Conservation (phyloP, 2,797 vertebrate genomes). For the Gadopsis bispinosus region DNA sequence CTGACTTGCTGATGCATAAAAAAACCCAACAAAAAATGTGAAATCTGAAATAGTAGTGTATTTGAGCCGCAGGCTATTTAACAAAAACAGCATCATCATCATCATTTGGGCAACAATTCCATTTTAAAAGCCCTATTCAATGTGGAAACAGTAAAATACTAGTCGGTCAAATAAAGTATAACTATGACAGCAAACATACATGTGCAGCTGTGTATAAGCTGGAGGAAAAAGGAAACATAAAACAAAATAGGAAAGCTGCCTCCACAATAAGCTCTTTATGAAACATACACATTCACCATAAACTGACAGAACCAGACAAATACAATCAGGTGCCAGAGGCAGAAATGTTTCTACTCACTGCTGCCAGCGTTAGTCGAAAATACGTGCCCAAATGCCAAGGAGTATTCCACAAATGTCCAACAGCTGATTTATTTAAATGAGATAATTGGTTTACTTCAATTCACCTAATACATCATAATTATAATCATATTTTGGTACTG, state of each 20-base stretch:
- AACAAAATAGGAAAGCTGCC: constrained; percentile 16
- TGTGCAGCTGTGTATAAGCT: not conserved
- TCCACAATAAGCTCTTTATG: constrained; percentile 6
- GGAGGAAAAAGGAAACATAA: not conserved
- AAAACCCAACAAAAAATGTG: not conserved
- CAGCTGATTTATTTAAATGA: constrained; percentile 57
- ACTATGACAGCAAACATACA: constrained; percentile 15
- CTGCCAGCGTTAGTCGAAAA: constrained; percentile 15
- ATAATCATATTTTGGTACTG: constrained; percentile 55
- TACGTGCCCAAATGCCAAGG: constrained; percentile 17
- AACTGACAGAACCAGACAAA: constrained; percentile 18
- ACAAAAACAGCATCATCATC: constrained; percentile 14
- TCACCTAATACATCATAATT: constrained; percentile 68
- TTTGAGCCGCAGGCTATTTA: not conserved
- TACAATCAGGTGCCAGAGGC: constrained; percentile 13
- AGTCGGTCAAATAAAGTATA: constrained; percentile 18
- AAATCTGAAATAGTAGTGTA: not conserved
- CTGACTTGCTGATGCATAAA: not conserved
- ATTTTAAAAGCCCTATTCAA: not conserved
- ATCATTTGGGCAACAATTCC: not conserved
- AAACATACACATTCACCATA: constrained; percentile 15
- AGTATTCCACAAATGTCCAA: constrained; percentile 40
- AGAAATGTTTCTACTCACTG: constrained; percentile 5
- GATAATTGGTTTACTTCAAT: constrained; percentile 47
- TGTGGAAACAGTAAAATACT: constrained; percentile 27